Base-by-base conservation (phyloP, 2,888 invertebrate species). In the Calameuta pallipes region DNA sequence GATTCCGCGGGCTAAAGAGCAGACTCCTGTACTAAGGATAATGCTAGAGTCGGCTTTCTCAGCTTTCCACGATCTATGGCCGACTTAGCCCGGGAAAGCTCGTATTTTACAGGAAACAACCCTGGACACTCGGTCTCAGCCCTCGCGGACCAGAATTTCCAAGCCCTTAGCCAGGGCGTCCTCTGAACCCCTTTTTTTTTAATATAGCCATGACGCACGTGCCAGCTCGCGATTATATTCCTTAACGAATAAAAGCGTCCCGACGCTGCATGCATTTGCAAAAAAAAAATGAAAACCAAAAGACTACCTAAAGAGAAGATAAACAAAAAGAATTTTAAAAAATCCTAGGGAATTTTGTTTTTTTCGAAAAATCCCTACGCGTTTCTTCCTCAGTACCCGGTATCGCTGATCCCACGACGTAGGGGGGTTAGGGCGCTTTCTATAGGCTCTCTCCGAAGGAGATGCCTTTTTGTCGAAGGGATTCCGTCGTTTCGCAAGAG, bases 1-100 rank as follows among this genome's bases (percentile, higher is more conserved):
- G 85, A 88, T 86, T 85, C 84, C 83, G 84, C 82, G 83, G 81
- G 9, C 84, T 84, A 88, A 86, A 88, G 86, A 88, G 87, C 88
- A 87, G 83, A 84, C 82, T 87, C 85, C 83, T 86, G 85, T 85
- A 85, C 82, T 80, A 76, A 80, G 79, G 71, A 71, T 34, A 12
- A 34, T 6, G 71, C 71, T 31, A 37, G 78, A 77, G 81, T 79
- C n/a, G 85, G 85, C 82, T 84, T 85, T 84, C 82, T 83, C 80
- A 83, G 85, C 84, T 86, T 85, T 88, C 82, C 81, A 89, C 86
- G 86, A 88, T 88, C 88, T 88, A 89, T 86, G 87, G 85, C 82
- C 87, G 84, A 87, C 89, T 88, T 89, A 88, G 87, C 85, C 83
- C 79, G 77, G 82, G 85, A 84, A 87, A 81, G 85, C 87, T 87